Evolutionary conservation across 2,888 invertebrate genomes (phyloP).

Genomic region (Pristionchus fissidentatus): DNA sequence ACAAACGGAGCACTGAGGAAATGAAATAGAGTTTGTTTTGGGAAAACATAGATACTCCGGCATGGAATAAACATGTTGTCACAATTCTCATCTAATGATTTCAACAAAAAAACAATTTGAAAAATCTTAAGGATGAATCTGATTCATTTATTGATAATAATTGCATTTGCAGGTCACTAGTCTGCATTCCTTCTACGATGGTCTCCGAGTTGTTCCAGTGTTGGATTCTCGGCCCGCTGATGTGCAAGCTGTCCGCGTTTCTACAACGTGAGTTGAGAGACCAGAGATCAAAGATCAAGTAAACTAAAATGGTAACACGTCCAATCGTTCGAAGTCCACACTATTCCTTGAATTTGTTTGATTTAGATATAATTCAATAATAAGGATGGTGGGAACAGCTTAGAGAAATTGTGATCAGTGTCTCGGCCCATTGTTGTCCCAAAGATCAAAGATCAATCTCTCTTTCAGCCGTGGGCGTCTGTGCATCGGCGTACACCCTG

Average conservation of each 20-base stretch:
- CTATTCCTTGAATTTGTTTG: background rate
- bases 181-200: constrained; percentile 86
- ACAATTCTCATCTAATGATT: too few relatives aligned
- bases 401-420: background rate
- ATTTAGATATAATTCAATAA: background rate
- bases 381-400: background rate
- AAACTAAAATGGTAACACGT: too few relatives aligned
- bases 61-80: too few relatives aligned
- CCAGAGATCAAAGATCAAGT: background rate
- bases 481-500: constrained; percentile 85
- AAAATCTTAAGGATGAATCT: background rate
- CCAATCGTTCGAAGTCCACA: too few relatives aligned
- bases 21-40: too few relatives aligned
- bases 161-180: constrained; percentile 84
- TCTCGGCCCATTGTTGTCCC: too few relatives aligned
- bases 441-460: constrained; percentile 39
- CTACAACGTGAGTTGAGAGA: constrained; percentile 82
- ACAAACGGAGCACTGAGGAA: too few relatives aligned
- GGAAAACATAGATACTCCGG: too few relatives aligned
- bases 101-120: background rate
- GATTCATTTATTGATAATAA: too few relatives aligned
- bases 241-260: constrained; percentile 84
- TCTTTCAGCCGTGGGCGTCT: constrained; percentile 83
- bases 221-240: constrained; percentile 82
- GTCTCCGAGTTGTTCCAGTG: constrained; percentile 63